These are phyloP conservation scores for Callorhinus ursinus DNA, from an alignment of 2,113 vertebrate species.

Conservation along the genomic window DNA sequence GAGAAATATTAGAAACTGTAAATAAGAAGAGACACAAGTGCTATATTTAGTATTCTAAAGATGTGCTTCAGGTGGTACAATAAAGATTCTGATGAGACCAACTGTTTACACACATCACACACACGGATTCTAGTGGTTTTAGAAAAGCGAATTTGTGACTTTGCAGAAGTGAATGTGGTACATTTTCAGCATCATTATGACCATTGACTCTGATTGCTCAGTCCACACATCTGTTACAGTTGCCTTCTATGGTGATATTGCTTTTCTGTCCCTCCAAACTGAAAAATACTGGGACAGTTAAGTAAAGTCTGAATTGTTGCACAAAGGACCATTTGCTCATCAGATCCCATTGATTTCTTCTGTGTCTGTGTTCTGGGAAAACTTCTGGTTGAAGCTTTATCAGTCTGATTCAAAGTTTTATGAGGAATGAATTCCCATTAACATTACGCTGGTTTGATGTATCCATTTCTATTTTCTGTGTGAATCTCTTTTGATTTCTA, in stretches of 20 bases:
- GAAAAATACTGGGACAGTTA: slow-evolving; percentile 74
- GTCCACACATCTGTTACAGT: slow-evolving; percentile 74
- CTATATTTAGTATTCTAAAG: slow-evolving; percentile 78
- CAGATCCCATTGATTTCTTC: slow-evolving; percentile 91
- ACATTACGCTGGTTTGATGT: slow-evolving; percentile 91
- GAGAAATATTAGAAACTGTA: slow-evolving; percentile 50
- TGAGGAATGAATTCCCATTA: slow-evolving; percentile 94
- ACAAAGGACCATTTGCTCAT: slow-evolving; percentile 87
- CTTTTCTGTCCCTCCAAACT: slow-evolving; percentile 77
- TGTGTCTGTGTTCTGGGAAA: slow-evolving; percentile 92
- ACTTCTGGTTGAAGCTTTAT: slow-evolving; percentile 91
- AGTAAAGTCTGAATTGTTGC: slow-evolving; percentile 80
- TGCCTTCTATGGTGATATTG: slow-evolving; percentile 74
- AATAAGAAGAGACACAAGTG: slow-evolving; percentile 54
- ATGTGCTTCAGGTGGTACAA: slow-evolving; percentile 74
- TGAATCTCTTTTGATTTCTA: slow-evolving; percentile 91
- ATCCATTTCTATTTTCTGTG: slow-evolving; percentile 92
- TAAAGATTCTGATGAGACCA: slow-evolving; percentile 77
- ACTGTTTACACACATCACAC: slow-evolving; percentile 57
- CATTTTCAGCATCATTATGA: slow-evolving; percentile 78
- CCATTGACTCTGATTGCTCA: slow-evolving; percentile 76
- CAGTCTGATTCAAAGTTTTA: slow-evolving; percentile 93
- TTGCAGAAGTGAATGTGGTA: slow-evolving; percentile 66
- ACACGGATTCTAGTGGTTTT: slow-evolving; percentile 47
- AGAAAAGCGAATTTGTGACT: slow-evolving; percentile 61